Evolutionary conservation across 1,140 invertebrate species (phyloP), one percentile per base, ranked within the genome.

Genomic region (Sogatella furcifera): DNA sequence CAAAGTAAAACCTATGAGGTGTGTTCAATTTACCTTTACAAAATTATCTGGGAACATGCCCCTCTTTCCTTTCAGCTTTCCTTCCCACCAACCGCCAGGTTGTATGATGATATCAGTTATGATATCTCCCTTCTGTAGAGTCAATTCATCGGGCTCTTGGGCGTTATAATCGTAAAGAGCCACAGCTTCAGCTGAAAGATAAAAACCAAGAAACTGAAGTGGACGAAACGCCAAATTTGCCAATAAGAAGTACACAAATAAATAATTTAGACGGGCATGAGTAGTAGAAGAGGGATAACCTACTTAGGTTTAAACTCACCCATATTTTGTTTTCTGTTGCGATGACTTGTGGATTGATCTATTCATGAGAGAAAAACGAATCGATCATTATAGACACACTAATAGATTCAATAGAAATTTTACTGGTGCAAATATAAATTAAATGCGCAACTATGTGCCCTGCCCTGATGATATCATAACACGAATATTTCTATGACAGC

Each of bases 21-120:
- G 24, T 6, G 6, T 28, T 28, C 2, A 28, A 60, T 64, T 69
- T 63, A 91, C 78, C 71, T 87, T 88, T 5, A 97, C 94, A 79
- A 95, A 98, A 76, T 96, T 97, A 73, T 95, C 92, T 11, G 96
- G 96, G 77, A 99, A 99, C 87, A 97, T 91, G 67, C 96, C 96
- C 58, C 86, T 85, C 68, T 88, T 84, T 52, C 90, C 90, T 22
- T 76, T 76, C 19, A 97, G 74, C n/a, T 87, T 90, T 5, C 96
- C 96, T 76, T 95, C 87, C 91, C 92, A 98, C 96, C 96, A 98
- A 57, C 95, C 95, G 31, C 89, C 94, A 52, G 88, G 81, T 69
- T 92, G 86, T 55, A 85, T 82, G 64, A 89, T 84, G 49, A 92
- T 88, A 64, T 86, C 82, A 62, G 84, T 88, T 62, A 98, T 89